Base-by-base conservation (phyloP, 2,113 vertebrate genomes). In the Indicator maculatus region DNA sequence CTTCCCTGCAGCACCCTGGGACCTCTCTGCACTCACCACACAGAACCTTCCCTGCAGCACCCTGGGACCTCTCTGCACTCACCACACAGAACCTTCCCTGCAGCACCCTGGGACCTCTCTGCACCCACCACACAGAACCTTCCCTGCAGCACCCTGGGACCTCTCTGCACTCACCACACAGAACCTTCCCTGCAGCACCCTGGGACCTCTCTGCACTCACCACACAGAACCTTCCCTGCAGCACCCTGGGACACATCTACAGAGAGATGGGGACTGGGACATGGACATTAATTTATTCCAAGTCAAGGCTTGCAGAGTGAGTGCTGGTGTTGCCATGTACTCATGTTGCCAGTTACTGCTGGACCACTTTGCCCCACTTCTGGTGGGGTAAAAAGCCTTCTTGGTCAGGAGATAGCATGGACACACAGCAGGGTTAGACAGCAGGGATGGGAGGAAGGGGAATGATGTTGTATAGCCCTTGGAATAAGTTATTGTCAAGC, bases 381-480 rank as follows among this genome's bases (percentile, higher is more conserved):
- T 18, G 44, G 44, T 36, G 21, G 47, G 47, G 30, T 67, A 23
- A 41, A 72, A 74, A 9, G 30, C 45, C 36, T 13, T 15, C 61
- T 11, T 72, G 71, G 63, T 36, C 70, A 79, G 0, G 1, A 75
- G 69, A 52, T 44, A 72, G 28, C n/a, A 17, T 3, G 36, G 84
- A 44, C 45, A 78, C 38, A 52, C 0, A 0, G 53, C 69, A 66
- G n/a, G 41, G 55, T 26, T 13, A 45, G 82, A 56, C 7, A 78
- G 72, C 36, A 64, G n/a, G 45, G 69, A 38, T 31, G 60, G 86
- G 9, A 55, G 72, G 23, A 45, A 65, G 28, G 31, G 82, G 59
- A 36, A 73, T 10, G 5, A 38, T 3, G 8, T 80, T 21, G 5
- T 8, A 23, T 88, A 95, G 96, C 93, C 96, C 95, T 96, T 96